Percentiles rank a stretch among this genome's conserved stretches.
These are phyloP conservation scores for Bufo bufo DNA, from an alignment of 2,113 vertebrate genomes.

Conservation along the genomic window DNA sequence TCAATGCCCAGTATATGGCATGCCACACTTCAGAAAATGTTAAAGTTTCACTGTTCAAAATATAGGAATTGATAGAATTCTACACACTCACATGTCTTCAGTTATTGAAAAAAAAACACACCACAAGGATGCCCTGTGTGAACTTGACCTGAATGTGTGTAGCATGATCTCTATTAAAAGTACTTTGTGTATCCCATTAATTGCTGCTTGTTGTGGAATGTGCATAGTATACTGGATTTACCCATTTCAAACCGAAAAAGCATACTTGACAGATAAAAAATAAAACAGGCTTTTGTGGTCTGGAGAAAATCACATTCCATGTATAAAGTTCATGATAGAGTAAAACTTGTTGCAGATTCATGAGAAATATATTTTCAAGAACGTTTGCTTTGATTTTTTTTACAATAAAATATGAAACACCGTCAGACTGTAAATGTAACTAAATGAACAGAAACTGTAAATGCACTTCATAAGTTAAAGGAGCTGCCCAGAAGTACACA, in stretches of 20 bases:
- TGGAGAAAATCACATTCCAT: slow-evolving; percentile 34
- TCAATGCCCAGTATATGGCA: too few species aligned
- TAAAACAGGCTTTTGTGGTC: slow-evolving; percentile 53
- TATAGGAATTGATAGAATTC: not conserved
- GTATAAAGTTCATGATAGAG: slow-evolving; percentile 8
- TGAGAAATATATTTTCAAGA: slow-evolving; percentile 20
- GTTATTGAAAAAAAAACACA: not conserved
- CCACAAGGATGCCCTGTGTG: not conserved
- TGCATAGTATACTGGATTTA: not conserved
- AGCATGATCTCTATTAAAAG: not conserved
- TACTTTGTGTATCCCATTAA: not conserved
- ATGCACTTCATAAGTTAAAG: not conserved
- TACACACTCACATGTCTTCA: not conserved
- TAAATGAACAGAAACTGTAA: not conserved
- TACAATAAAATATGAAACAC: not conserved
- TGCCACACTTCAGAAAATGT: too few species aligned
- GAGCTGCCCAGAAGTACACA: too few species aligned
- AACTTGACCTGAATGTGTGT: not conserved
- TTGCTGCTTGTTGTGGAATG: slow-evolving; percentile 3
- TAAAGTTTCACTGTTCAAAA: not conserved
- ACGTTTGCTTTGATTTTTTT: not conserved
- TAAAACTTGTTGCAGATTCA: slow-evolving; percentile 24
- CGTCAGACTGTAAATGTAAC: not conserved
- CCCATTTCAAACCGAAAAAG: slow-evolving; percentile 9
- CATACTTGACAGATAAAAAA: slow-evolving; percentile 46